Evolutionary conservation across 2,888 invertebrate species (phyloP).

Genomic region (Pristionchus exspectatus): DNA sequence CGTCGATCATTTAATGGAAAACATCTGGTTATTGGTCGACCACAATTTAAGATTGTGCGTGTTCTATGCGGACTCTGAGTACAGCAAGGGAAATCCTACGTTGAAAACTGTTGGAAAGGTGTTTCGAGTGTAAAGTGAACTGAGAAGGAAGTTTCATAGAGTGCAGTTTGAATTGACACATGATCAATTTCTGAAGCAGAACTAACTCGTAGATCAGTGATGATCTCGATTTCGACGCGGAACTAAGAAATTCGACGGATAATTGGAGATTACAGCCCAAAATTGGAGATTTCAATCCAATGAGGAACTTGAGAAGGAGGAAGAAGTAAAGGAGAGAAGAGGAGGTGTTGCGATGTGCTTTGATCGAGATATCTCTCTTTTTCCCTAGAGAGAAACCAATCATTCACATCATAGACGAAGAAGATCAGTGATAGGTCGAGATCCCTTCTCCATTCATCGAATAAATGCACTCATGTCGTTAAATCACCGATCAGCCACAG

Average conservation of each 20-base stretch:
- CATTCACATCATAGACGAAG: neutral
- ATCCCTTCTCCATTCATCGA: too few species aligned
- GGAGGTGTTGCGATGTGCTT: conserved; percentile 17
- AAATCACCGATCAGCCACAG: neutral
- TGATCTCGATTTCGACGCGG: neutral
- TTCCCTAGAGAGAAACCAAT: neutral
- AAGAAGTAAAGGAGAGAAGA: neutral
- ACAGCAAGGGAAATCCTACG: neutral
- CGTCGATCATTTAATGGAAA: neutral
- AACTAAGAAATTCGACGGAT: conserved; percentile 3
- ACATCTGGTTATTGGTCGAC: neutral
- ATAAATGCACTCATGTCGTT: neutral
- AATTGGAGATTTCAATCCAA: neutral
- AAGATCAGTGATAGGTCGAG: neutral
- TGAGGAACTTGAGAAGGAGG: conserved; percentile 1
- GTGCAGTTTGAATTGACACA: too few species aligned
- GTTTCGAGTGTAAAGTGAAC: neutral
- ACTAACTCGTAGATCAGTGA: neutral
- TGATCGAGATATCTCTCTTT: neutral
- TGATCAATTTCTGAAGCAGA: neutral
- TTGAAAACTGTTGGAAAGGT: neutral
- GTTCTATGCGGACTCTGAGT: neutral
- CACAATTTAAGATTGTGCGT: neutral
- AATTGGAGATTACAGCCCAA: neutral
- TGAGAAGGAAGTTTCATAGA: too few species aligned